Conservation (phyloP, 2,113 vertebrate genomes). For the Channa argus region DNA sequence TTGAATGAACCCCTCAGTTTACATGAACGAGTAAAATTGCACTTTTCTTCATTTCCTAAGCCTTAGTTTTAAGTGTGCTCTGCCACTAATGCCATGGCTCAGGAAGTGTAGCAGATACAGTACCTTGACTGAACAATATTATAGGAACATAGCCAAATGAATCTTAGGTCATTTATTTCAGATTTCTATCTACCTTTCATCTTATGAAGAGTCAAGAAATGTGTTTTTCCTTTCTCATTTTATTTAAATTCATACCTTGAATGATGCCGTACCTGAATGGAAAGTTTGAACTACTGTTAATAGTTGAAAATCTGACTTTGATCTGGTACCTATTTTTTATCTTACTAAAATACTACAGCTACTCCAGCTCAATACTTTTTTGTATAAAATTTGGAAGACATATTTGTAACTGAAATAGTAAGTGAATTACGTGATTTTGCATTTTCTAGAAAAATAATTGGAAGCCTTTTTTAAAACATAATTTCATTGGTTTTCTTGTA, state of each 20-base stretch:
- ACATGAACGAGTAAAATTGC: constrained; percentile 56
- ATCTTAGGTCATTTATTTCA: background rate
- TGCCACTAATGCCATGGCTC: constrained; percentile 36
- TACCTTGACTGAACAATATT: constrained; percentile 16
- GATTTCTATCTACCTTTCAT: background rate
- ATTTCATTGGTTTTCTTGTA: too few relatives aligned
- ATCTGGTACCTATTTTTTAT: too few relatives aligned
- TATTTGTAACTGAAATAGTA: too few relatives aligned
- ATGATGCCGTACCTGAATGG: too few relatives aligned
- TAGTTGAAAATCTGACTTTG: too few relatives aligned
- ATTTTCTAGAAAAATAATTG: too few relatives aligned
- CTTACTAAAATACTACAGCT: too few relatives aligned
- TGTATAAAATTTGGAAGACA: too few relatives aligned
- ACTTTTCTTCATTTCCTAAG: constrained; percentile 40
- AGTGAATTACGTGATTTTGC: too few relatives aligned
- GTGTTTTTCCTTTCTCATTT: background rate
- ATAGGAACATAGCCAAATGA: constrained; percentile 24
- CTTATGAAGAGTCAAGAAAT: background rate
- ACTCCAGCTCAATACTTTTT: background rate
- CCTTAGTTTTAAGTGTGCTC: constrained; percentile 54
- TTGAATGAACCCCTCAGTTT: constrained; percentile 53
- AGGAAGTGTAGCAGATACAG: constrained; percentile 1
- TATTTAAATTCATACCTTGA: background rate
- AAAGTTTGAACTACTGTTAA: too few relatives aligned
- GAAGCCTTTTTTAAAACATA: too few relatives aligned